Percentiles rank a stretch among this genome's conserved stretches.
Evolutionary conservation across 2,888 invertebrate species (phyloP).

Genomic region (Timema podura): DNA sequence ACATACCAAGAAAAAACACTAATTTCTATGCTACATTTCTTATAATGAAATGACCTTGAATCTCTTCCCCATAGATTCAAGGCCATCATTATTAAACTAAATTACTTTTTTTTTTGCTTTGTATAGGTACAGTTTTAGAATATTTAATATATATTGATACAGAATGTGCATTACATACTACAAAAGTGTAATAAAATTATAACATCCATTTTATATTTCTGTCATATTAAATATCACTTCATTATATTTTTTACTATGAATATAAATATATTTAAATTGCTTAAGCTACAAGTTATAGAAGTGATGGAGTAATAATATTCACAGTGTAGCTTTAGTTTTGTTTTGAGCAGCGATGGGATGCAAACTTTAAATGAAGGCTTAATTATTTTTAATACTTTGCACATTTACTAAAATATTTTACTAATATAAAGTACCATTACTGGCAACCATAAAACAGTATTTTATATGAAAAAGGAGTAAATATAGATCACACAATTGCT

Average conservation of each 20-base stretch:
- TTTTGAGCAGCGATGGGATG: slow-evolving; percentile 12
- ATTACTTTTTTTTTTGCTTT: slow-evolving; percentile 20
- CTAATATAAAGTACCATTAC: background rate
- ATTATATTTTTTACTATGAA: background rate
- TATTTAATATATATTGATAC: no score
- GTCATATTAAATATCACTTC: no score
- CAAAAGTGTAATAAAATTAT: no score
- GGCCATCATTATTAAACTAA: slow-evolving; percentile 18
- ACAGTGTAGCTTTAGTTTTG: no score
- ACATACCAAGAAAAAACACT: no score
- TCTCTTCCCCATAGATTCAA: slow-evolving; percentile 31
- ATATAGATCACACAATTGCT: no score
- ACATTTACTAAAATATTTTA: slow-evolving; percentile 9
- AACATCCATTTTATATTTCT: no score
- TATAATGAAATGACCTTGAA: slow-evolving; percentile 8
- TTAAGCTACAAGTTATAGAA: no score
- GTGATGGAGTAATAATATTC: no score
- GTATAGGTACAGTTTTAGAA: background rate
- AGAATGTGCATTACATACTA: no score
- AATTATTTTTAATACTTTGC: background rate
- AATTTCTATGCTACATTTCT: no score
- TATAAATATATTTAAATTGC: slow-evolving; percentile 22
- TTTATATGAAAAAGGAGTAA: background rate
- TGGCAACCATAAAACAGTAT: background rate
- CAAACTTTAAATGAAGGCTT: background rate